Evolutionary conservation across 2,797 vertebrate genomes (phyloP).

Genomic region (Liparis tanakae): DNA sequence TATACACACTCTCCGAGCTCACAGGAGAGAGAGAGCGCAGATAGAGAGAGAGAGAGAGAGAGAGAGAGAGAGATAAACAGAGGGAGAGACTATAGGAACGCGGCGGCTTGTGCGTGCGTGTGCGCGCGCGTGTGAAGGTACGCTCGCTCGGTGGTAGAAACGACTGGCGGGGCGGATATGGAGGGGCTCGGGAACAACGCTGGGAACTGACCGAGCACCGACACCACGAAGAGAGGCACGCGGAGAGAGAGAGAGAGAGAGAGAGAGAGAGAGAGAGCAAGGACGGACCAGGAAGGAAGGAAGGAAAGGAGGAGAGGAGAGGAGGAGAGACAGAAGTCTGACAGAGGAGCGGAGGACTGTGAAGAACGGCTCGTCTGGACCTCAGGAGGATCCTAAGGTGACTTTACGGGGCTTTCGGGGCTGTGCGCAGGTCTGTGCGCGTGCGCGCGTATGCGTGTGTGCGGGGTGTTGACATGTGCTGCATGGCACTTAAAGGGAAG

Average conservation of each 20-base stretch:
- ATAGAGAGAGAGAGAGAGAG: constrained; percentile 51
- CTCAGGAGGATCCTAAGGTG: constrained; percentile 87
- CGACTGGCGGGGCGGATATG: constrained; percentile 82
- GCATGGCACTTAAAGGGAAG: constrained; percentile 66
- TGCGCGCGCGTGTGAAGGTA: constrained; percentile 46
- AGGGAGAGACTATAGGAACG: constrained; percentile 77
- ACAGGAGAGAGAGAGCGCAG: constrained; percentile 57
- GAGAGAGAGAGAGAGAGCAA: constrained; percentile 55
- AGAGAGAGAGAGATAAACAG: constrained; percentile 56
- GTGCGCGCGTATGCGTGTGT: constrained; percentile 11
- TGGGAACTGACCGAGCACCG: constrained; percentile 83
- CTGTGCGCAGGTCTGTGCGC: constrained; percentile 35
- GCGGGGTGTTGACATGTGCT: constrained; percentile 73
- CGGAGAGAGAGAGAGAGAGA: constrained; percentile 44
- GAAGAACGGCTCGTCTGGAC: constrained; percentile 80
- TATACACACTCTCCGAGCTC: constrained; percentile 47
- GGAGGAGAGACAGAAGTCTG: constrained; percentile 60
- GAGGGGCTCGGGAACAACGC: constrained; percentile 77
- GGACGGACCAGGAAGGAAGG: constrained; percentile 57
- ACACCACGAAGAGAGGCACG: constrained; percentile 66
- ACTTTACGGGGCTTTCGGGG: constrained; percentile 74
- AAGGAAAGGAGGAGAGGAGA: constrained; percentile 49
- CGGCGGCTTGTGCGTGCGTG: constrained; percentile 65
- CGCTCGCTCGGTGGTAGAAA: constrained; percentile 74
- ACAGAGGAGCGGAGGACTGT: constrained; percentile 68